A percentile compares a stretch with the other conserved stretches of the same genome.
phyloP scores from a whole-genome alignment of 2,888 invertebrate species.

The Poecilus cupreus region DNA sequence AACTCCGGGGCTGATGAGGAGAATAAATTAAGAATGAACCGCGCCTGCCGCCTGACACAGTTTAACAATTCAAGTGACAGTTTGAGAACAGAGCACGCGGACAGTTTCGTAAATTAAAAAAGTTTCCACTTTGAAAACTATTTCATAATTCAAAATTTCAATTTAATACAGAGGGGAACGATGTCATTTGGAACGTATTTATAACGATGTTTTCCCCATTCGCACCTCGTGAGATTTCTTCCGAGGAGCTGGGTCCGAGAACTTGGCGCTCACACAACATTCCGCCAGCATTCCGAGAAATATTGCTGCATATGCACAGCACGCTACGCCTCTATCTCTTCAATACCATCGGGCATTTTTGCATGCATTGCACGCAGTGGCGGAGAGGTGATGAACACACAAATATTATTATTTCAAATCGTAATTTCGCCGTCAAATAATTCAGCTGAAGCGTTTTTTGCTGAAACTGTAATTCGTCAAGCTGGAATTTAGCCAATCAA shows the following conservation, averaged over 20 bases:
- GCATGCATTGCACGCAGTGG: too few species aligned
- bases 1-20: constrained; percentile 41
- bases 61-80: constrained; percentile 59
- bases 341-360: constrained; percentile 14
- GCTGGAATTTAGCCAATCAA: too few species aligned
- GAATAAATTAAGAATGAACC: constrained; percentile 59
- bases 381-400: too few species aligned
- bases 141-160: constrained; percentile 60
- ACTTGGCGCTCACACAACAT: not conserved
- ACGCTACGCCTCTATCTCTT: not conserved
- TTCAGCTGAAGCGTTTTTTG: too few species aligned
- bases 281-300: not conserved
- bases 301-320: constrained; percentile 19
- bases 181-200: constrained; percentile 42
- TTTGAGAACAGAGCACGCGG: constrained; percentile 54
- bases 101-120: constrained; percentile 59
- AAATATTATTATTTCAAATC: too few species aligned
- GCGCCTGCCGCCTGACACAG: constrained; percentile 25
- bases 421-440: too few species aligned
- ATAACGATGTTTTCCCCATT: constrained; percentile 26
- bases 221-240: constrained; percentile 16
- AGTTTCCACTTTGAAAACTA: constrained; percentile 53
- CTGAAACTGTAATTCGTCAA: too few species aligned
- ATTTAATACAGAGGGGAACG: constrained; percentile 43
- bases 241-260: not conserved